These are phyloP conservation scores for Paramormyrops hopkinsi DNA, from an alignment of 2,797 vertebrate species.

Conservation along the genomic window DNA sequence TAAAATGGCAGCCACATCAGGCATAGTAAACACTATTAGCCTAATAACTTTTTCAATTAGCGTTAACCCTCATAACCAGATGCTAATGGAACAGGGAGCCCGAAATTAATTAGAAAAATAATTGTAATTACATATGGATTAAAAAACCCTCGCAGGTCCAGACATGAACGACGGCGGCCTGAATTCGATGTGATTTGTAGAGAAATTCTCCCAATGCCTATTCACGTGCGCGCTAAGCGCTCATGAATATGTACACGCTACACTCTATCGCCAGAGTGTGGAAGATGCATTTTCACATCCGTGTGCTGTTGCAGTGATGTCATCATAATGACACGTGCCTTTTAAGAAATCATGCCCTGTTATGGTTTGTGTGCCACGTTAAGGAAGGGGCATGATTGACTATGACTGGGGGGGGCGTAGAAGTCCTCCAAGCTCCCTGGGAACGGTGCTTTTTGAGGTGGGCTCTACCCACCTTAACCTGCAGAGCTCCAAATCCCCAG, in stretches of 20 bases:
- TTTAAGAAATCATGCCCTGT: slow-evolving; percentile 38
- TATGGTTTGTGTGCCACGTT: slow-evolving; percentile 48
- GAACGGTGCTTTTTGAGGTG: neutral
- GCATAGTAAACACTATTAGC: slow-evolving; percentile 60
- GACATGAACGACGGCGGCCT: slow-evolving; percentile 37
- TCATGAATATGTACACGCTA: neutral
- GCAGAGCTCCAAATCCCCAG: neutral
- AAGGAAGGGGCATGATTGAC: slow-evolving; percentile 41
- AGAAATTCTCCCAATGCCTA: slow-evolving; percentile 25
- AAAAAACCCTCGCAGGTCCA: slow-evolving; percentile 43
- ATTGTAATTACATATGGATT: slow-evolving; percentile 51
- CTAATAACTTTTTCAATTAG: slow-evolving; percentile 62
- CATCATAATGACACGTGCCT: slow-evolving; percentile 52
- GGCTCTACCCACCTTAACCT: neutral
- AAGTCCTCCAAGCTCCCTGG: neutral
- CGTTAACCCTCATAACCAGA: slow-evolving; percentile 46
- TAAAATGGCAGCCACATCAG: slow-evolving; percentile 47
- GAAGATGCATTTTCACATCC: neutral
- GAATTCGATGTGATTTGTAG: slow-evolving; percentile 39
- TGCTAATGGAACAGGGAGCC: slow-evolving; percentile 52
- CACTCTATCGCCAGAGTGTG: neutral
- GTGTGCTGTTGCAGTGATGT: neutral
- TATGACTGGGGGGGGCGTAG: slow-evolving; percentile 7
- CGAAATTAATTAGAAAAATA: slow-evolving; percentile 54
- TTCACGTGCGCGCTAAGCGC: slow-evolving; percentile 16